Evolutionary conservation across 2,113 vertebrate genomes (phyloP).

Genomic region (Antigone vipio): DNA sequence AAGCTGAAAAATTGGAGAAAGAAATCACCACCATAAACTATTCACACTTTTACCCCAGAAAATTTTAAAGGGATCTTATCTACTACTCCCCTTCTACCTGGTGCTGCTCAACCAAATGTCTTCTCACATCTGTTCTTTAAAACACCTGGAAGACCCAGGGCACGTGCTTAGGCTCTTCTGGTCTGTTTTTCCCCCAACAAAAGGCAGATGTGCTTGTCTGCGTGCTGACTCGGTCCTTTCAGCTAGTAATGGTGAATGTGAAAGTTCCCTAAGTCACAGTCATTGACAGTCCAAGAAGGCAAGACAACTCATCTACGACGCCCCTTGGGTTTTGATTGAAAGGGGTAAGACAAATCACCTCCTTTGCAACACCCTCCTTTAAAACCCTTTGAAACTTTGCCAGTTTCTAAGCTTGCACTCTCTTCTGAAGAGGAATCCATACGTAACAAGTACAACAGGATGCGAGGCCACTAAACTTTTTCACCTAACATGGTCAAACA

Average conservation of each 20-base stretch:
- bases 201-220: not conserved
- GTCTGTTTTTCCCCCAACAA: too few relatives aligned
- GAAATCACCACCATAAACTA: not conserved
- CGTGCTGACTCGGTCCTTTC: not conserved
- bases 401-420: not conserved
- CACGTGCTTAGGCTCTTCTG: not conserved
- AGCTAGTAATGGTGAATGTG: not conserved
- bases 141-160: not conserved
- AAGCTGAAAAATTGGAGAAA: not conserved
- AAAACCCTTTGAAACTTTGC: not conserved
- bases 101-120: not conserved
- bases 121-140: not conserved
- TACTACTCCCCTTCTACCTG: not conserved
- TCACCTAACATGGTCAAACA: not conserved
- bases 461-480: not conserved
- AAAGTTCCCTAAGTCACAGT: not conserved
- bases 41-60: not conserved
- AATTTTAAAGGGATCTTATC: not conserved
- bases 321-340: not conserved
- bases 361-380: not conserved
- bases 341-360: not conserved
- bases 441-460: not conserved
- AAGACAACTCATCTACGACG: not conserved
- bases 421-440: not conserved
- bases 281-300: not conserved